Evolutionary conservation across 2,888 invertebrate species (phyloP).

Genomic region (Cephus pygmeus): DNA sequence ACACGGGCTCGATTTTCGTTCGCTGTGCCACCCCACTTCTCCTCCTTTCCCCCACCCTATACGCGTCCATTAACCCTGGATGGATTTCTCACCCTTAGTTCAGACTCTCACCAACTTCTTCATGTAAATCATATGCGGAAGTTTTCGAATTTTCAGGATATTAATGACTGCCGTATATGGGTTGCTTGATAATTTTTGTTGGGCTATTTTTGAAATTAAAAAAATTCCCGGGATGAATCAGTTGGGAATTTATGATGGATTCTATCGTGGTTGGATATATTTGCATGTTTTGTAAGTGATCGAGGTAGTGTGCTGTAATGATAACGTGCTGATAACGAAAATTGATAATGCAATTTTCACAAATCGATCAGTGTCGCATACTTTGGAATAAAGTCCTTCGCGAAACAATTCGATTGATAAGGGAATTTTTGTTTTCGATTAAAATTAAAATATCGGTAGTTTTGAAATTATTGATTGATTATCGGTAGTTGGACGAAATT

Average conservation of each 20-base stretch:
- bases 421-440: not conserved
- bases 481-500: not conserved
- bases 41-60: not conserved
- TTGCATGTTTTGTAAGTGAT: not conserved
- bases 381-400: not conserved
- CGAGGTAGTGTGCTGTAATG: too few relatives aligned
- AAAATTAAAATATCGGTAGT: not conserved
- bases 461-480: not conserved
- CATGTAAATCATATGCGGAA: not conserved
- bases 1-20: not conserved
- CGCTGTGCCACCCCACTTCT: not conserved
- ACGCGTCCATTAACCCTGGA: not conserved
- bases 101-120: not conserved
- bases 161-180: not conserved
- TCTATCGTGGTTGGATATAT: not conserved
- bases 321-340: too few relatives aligned
- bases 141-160: not conserved
- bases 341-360: not conserved
- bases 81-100: not conserved
- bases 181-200: not conserved
- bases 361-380: not conserved
- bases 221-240: too few relatives aligned
- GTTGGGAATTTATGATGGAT: not conserved
- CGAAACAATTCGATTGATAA: not conserved
- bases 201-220: too few relatives aligned